phyloP scores from a whole-genome alignment of 2,888 invertebrate genomes.

The Drosophila trichaetosa region DNA sequence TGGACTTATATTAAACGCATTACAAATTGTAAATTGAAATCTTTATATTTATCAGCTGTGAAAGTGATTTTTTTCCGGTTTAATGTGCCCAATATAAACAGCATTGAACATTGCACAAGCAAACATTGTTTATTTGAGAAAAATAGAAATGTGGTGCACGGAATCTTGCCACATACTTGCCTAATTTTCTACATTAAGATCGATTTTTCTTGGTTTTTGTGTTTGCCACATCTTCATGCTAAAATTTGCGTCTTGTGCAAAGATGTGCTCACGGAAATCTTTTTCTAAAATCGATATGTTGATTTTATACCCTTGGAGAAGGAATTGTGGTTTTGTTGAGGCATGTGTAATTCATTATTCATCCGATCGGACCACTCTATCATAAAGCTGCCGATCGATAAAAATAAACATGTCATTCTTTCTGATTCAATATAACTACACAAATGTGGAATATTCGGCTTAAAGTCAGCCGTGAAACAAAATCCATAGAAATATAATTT shows the following conservation, averaged over 20 bases:
- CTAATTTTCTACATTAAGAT: neutral
- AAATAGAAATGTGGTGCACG: neutral
- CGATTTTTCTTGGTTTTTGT: neutral
- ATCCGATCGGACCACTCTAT: neutral
- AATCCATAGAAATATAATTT: neutral
- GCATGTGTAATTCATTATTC: neutral
- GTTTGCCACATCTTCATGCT: neutral
- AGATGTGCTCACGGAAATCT: neutral
- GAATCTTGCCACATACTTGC: neutral
- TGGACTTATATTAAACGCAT: conserved; percentile 32
- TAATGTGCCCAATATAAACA: neutral
- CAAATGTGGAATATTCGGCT: too few relatives aligned
- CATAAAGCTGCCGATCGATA: neutral
- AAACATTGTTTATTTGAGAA: neutral
- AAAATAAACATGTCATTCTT: neutral
- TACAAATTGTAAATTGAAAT: conserved; percentile 22
- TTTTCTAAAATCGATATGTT: neutral
- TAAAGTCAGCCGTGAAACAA: too few relatives aligned
- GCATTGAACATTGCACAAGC: neutral
- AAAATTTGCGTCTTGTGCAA: neutral
- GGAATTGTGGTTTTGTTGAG: neutral
- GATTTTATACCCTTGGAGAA: neutral
- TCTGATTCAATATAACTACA: neutral
- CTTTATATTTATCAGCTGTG: neutral
- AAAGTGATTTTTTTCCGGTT: neutral